Evolutionary conservation across 2,797 vertebrate species (phyloP).

Genomic region (Takifugu rubripes): DNA sequence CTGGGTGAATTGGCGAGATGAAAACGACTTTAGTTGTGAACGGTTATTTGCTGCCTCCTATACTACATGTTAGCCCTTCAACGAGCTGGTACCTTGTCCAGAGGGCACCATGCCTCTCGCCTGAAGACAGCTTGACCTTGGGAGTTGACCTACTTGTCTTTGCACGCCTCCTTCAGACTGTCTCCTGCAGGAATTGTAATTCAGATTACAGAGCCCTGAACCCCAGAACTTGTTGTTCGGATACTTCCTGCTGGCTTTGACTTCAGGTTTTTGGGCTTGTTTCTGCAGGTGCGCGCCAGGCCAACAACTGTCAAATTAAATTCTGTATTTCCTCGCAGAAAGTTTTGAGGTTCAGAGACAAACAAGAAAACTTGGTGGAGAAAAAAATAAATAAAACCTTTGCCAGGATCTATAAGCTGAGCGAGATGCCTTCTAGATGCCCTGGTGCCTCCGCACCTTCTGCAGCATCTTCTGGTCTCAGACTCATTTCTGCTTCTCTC

Average conservation of each 20-base stretch:
- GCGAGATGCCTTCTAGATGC: slow-evolving; percentile 11
- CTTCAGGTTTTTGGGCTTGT: slow-evolving; percentile 17
- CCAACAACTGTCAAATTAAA: slow-evolving; percentile 24
- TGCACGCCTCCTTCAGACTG: background rate
- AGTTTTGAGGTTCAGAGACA: slow-evolving; percentile 38
- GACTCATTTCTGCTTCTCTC: background rate
- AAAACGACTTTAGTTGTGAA: too few relatives aligned
- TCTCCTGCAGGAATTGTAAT: background rate
- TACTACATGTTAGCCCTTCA: too few relatives aligned
- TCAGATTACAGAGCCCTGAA: background rate
- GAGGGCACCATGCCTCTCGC: too few relatives aligned
- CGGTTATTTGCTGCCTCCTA: too few relatives aligned
- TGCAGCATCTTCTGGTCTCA: background rate
- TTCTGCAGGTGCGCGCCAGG: slow-evolving; percentile 15
- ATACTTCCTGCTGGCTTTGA: background rate
- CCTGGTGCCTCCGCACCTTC: slow-evolving; percentile 7
- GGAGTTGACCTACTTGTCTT: background rate
- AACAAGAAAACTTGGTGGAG: slow-evolving; percentile 28
- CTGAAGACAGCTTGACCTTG: too few relatives aligned
- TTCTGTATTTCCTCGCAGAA: slow-evolving; percentile 40
- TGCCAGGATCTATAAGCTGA: slow-evolving; percentile 30
- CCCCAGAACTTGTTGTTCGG: slow-evolving; percentile 3
- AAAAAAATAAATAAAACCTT: slow-evolving; percentile 18
- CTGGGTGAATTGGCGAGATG: too few relatives aligned
- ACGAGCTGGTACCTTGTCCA: too few relatives aligned